Evolutionary conservation across 2,113 vertebrate species (phyloP), one percentile per base, ranked within the genome.

Genomic region (Strigops habroptila): DNA sequence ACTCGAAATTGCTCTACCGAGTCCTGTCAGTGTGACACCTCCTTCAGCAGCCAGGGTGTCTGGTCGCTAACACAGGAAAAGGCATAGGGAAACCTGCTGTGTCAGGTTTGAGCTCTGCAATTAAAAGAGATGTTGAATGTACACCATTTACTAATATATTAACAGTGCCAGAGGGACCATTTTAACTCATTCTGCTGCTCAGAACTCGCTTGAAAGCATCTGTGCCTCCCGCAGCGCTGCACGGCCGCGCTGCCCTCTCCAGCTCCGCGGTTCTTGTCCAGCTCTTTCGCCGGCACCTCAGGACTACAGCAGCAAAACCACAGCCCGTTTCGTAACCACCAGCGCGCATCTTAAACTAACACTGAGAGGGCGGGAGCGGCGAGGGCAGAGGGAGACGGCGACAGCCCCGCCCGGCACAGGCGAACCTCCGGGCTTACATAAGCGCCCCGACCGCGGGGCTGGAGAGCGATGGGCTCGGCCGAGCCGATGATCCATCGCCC

Each of bases 1-100:
- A 17, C 41, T 57, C 2, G 1, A 10, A 25, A 68, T 25, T 12
- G n/a, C 23, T 41, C 15, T 19, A 0, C 18, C 0, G 71, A 33
- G 41, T 2, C 13, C 43, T 4, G 3, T 8, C 64, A 18, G 31
- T 0, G 5, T 1, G 14, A 14, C 3, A 9, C 27, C 31, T 17
- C 33, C 0, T 2, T 2, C 23, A 14, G 1, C 2, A 13, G 53
- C 70, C 53, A 1, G n/a, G n/a, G n/a, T 49, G 39, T 28, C 68
- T 27, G 0, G 13, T 0, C 37, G 31, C 37, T 5, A 6, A 24
- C 14, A 7, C 1, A 0, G 12, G 41, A 11, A 44, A 14, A 8
- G 39, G 7, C 4, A 2, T 3, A 4, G 65, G 68, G 64, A 65
- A 31, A 39, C 19, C 43, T 6, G 41, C 74, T 3, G 30, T 1